Evolutionary conservation across 1,140 invertebrate species (phyloP).

Genomic region (Chionoecetes opilio): DNA sequence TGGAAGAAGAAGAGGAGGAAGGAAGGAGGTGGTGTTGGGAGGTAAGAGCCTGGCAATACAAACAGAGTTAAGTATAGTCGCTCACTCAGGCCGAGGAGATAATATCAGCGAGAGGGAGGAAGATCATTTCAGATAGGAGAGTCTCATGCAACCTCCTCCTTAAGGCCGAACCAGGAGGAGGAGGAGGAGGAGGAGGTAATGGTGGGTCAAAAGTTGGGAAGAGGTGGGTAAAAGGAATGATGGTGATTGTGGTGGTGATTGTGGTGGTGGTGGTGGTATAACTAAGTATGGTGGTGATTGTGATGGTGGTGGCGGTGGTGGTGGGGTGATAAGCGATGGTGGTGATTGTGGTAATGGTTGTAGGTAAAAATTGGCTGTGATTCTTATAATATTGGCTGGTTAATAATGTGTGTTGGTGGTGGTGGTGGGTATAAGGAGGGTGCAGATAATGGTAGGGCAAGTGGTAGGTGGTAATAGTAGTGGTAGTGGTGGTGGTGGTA

Average conservation of each 20-base stretch:
- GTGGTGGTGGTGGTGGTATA: neutral
- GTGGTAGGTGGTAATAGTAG: neutral
- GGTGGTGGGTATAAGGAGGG: neutral
- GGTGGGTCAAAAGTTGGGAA: neutral
- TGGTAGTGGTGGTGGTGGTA: too few relatives aligned
- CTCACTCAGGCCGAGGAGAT: neutral
- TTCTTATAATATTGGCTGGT: neutral
- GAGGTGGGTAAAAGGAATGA: neutral
- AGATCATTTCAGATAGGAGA: neutral
- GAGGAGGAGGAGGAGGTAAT: neutral
- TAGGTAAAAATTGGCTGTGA: neutral
- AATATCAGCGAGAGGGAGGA: slow-evolving; percentile 19
- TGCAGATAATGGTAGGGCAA: neutral
- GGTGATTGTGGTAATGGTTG: neutral
- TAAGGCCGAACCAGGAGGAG: neutral
- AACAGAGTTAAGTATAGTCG: slow-evolving; percentile 42
- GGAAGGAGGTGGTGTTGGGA: neutral
- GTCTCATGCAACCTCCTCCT: slow-evolving; percentile 46
- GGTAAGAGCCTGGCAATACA: slow-evolving; percentile 40
- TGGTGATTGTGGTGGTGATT: neutral
- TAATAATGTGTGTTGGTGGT: slow-evolving; percentile 14
- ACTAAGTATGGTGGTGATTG: neutral
- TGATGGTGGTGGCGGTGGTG: neutral
- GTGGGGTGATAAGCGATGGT: neutral
- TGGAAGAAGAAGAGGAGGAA: neutral